Conservation (phyloP, 2,113 vertebrate genomes). For the Trichomycterus rosablanca region DNA sequence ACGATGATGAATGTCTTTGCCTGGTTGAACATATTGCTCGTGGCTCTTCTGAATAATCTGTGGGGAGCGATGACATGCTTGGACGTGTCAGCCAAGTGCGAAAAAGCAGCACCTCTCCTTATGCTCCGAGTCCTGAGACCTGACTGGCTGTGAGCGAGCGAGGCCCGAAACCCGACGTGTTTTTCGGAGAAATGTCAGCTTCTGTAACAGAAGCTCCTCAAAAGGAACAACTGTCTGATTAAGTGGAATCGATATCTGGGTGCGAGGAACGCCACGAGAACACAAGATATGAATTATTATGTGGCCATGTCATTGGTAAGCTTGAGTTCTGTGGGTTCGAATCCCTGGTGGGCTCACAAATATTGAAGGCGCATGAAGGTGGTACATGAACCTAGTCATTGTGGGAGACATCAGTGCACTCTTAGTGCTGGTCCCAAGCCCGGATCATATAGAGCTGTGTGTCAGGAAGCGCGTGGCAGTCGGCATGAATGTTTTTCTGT, state of each 20-base stretch:
- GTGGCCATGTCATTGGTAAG: too few species aligned
- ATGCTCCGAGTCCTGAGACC: slow-evolving; percentile 58
- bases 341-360: too few species aligned
- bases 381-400: too few species aligned
- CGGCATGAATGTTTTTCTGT: too few species aligned
- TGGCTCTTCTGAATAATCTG: slow-evolving; percentile 44
- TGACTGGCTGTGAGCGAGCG: slow-evolving; percentile 39
- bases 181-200: slow-evolving; percentile 29
- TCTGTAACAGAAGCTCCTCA: slow-evolving; percentile 38
- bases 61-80: slow-evolving; percentile 56
- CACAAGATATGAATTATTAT: too few species aligned
- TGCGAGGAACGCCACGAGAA: neutral
- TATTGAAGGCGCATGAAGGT: too few species aligned
- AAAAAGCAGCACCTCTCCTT: slow-evolving; percentile 64
- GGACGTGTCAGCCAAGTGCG: slow-evolving; percentile 62
- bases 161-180: slow-evolving; percentile 40
- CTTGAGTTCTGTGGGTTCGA: too few species aligned
- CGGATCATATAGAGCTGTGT: too few species aligned
- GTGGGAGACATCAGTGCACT: too few species aligned
- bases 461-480: too few species aligned
- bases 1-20: slow-evolving; percentile 36
- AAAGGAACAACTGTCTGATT: slow-evolving; percentile 32
- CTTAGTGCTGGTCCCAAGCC: too few species aligned
- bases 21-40: slow-evolving; percentile 55
- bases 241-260: slow-evolving; percentile 15